Base-by-base conservation (phyloP, 1,140 invertebrate genomes). In the Drosophila bifasciata region DNA sequence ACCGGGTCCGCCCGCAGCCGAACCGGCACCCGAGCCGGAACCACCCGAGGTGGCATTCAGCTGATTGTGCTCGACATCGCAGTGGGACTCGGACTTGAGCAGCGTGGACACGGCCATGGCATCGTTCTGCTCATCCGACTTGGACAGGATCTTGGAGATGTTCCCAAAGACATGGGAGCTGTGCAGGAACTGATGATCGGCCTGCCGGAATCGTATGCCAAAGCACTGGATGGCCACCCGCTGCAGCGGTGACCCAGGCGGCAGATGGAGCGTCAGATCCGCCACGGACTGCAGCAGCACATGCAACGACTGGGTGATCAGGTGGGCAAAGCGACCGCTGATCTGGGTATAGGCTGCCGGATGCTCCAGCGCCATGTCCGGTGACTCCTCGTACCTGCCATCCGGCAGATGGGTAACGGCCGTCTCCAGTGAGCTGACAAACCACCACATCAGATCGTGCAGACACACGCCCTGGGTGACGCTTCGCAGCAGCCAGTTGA, bases 371-470 rank as follows among this genome's bases (percentile, higher is more conserved):
- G 93, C 58, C 93, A 93, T 62, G 92, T 91, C 88, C 0, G 40
- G 1, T 0, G 90, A 80, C 43, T 91, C 90, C 50, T 90, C 89
- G 9, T 58, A 73, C 21, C 78, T 72, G n/a, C 70, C 79, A 50
- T 76, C 80, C 1, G 71, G 40, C 39, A 67, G 48, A 7, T 89
- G 81, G 1, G 58, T 53, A 0, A 60, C 71, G 7, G 91, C 86
- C 1, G 95, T 93, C 5, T 94, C 94, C 17, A 97, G 92, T 2
- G 93, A 94, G n/a, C 93, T 94, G 1, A 97, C 96, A 83, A 99
- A 98, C 96, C 97, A 98, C 98, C 98, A 99, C 64, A 99, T 94
- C 0, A 99, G 92, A 91, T 99, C 98, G 86, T 99, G 98, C 7
- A 99, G 93, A 90, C 96, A 97, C 6, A 95, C 95, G 5, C 97